phyloP scores from a whole-genome alignment of 2,113 vertebrate species.

The Arizona elegans region DNA sequence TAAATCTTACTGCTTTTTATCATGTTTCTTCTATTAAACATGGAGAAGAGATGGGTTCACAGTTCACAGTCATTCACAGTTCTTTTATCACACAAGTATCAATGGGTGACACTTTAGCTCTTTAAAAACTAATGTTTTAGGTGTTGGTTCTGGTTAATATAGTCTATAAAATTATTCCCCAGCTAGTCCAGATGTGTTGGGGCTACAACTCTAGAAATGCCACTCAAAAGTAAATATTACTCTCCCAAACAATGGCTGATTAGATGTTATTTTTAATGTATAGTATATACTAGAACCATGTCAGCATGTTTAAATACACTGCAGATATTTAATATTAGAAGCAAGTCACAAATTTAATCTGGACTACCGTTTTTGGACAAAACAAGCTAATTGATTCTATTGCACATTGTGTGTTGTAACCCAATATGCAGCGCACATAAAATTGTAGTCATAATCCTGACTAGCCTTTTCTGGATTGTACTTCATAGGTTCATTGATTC shows the following conservation, averaged over 20 bases:
- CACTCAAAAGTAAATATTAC: not conserved
- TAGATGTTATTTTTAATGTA: not conserved
- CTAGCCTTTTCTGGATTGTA: not conserved
- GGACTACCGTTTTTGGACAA: not conserved
- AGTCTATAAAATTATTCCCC: not conserved
- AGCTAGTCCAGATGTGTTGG: not conserved
- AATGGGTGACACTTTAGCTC: not conserved
- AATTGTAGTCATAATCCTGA: not conserved
- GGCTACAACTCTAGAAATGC: not conserved
- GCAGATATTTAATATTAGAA: not conserved
- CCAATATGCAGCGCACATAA: not conserved
- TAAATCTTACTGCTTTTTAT: not conserved
- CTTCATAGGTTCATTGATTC: not conserved
- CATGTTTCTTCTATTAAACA: not conserved
- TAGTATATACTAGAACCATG: not conserved
- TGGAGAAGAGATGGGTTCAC: not conserved
- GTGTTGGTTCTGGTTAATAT: not conserved
- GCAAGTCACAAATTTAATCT: not conserved
- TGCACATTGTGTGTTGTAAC: not conserved
- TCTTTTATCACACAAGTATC: not conserved
- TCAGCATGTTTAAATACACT: not conserved
- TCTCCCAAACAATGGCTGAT: not conserved
- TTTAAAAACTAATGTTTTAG: not conserved
- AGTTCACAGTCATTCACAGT: not conserved
- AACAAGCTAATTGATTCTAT: not conserved